Evolutionary conservation across 1,140 invertebrate genomes (phyloP), one percentile per base, ranked within the genome.

Genomic region (Drosophila mojavensis): DNA sequence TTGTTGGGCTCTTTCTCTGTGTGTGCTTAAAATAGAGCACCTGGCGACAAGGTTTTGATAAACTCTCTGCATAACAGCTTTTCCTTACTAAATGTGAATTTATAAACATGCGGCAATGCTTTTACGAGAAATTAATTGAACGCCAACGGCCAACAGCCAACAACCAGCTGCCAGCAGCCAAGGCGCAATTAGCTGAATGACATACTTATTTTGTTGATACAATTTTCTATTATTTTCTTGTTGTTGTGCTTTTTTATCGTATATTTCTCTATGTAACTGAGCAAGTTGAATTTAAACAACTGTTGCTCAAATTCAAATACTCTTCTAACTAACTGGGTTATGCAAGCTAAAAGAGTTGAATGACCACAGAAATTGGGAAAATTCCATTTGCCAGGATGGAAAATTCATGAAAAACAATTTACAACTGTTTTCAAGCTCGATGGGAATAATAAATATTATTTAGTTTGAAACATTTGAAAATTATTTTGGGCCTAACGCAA

Each of bases 31-130:
- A 73, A 67, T 73, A 73, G 53, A 73, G 7, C 63, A 41, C 70
- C 20, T 73, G 70, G 70, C 64, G 70, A 73, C 70, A 67, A 60
- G 30, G 15, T 60, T 51, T 54, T 73, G 63, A 67, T 73, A 53
- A 69, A 69, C 53, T 45, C 53, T 45, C 10, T 9, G 17, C 51
- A 15, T 33, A 39, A 39, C 30, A 58, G 20, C 17, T 54, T 50
- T 41, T 36, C 17, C 20, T 7, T n/a, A 41, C 26, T 7, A 30
- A 59, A 51, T 65, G 55, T 59, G 73, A 77, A 80, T 67, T 78
- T 85, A 68, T 75, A 85, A 84, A 85, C 81, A 75, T 56, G 48
- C 45, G 67, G 67, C 72, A 73, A 74, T 81, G 73, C 60, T 81
- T 81, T 64, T 62, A 75, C 50, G 61, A 78, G 13, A 74, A 61